Percentiles rank a stretch among this genome's conserved stretches.
Evolutionary conservation across 1,140 invertebrate species (phyloP).

Genomic region (Anadara kagoshimensis): DNA sequence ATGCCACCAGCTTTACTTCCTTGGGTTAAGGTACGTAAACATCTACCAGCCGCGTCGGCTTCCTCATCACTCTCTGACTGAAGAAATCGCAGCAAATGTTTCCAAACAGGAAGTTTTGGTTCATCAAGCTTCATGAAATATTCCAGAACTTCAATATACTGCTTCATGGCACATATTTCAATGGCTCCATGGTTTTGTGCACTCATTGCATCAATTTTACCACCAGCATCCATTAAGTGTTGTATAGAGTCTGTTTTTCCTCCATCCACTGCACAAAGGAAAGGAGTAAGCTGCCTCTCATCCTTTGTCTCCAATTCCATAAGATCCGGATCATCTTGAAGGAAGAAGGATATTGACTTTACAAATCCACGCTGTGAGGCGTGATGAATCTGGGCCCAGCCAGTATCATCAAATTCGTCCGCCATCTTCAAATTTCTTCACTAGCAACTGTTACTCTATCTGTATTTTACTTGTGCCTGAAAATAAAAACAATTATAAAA

Average conservation of each 20-base stretch:
- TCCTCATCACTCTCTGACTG: conserved; percentile 69
- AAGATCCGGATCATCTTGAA: conserved; percentile 57
- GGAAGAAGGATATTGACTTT: conserved; percentile 68
- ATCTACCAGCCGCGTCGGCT: conserved; percentile 64
- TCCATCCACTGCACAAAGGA: conserved; percentile 67
- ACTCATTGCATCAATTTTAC: conserved; percentile 63
- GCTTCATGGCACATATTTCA: conserved; percentile 67
- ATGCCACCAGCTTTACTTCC: conserved; percentile 48
- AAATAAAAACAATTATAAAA: too few species aligned
- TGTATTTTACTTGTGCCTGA: too few species aligned
- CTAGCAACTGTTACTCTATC: background rate
- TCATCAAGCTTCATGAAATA: conserved; percentile 63
- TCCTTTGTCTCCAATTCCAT: conserved; percentile 70
- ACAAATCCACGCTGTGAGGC: conserved; percentile 67
- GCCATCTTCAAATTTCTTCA: conserved; percentile 19
- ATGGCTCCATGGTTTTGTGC: conserved; percentile 68
- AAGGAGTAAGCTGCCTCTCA: conserved; percentile 65
- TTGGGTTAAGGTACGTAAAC: conserved; percentile 63
- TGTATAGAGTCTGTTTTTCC: conserved; percentile 65
- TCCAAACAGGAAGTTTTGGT: conserved; percentile 69
- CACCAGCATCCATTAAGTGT: conserved; percentile 61
- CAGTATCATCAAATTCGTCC: conserved; percentile 66
- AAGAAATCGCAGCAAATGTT: conserved; percentile 66
- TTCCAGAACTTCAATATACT: conserved; percentile 60
- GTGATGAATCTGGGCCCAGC: conserved; percentile 71